These are phyloP conservation scores for Halcyon badia DNA, from an alignment of 2,797 vertebrate genomes.

Conservation along the genomic window DNA sequence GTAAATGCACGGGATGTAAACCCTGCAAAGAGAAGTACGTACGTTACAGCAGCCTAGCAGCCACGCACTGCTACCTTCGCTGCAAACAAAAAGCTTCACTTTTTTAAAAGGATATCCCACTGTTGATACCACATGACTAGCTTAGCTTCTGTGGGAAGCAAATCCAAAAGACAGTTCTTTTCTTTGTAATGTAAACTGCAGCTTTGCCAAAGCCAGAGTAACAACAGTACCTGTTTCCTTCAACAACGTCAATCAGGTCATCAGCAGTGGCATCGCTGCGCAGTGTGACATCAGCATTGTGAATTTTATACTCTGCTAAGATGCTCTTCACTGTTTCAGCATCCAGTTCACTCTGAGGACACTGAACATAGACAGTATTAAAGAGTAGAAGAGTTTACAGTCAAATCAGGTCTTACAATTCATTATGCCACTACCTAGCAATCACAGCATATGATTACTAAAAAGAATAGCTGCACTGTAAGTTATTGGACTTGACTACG, in stretches of 20 bases:
- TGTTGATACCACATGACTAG: not conserved
- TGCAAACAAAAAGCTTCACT: not conserved
- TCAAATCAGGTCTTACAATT: not conserved
- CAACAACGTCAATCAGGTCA: conserved; percentile 98
- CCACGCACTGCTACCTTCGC: not conserved
- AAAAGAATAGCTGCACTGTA: not conserved
- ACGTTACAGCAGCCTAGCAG: not conserved
- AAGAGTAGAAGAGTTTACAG: not conserved
- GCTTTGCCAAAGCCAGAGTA: not conserved
- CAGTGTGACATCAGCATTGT: conserved; percentile 96
- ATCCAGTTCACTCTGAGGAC: conserved; percentile 92
- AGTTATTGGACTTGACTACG: not conserved
- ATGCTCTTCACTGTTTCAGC: conserved; percentile 96
- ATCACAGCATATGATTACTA: not conserved
- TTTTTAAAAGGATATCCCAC: not conserved
- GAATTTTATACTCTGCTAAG: conserved; percentile 96
- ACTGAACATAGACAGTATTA: conserved; percentile 75
- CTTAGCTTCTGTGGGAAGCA: not conserved
- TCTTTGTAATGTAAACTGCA: not conserved
- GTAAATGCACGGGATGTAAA: conserved; percentile 98
- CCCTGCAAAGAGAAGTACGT: conserved; percentile 78
- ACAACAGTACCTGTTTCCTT: conserved; percentile 92
- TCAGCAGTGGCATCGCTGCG: conserved; percentile 95
- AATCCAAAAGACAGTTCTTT: not conserved
- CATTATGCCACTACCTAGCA: not conserved